Percentiles rank a stretch among this genome's conserved stretches.
phyloP scores from a whole-genome alignment of 2,113 vertebrate genomes.

The Pelodiscus sinensis region DNA sequence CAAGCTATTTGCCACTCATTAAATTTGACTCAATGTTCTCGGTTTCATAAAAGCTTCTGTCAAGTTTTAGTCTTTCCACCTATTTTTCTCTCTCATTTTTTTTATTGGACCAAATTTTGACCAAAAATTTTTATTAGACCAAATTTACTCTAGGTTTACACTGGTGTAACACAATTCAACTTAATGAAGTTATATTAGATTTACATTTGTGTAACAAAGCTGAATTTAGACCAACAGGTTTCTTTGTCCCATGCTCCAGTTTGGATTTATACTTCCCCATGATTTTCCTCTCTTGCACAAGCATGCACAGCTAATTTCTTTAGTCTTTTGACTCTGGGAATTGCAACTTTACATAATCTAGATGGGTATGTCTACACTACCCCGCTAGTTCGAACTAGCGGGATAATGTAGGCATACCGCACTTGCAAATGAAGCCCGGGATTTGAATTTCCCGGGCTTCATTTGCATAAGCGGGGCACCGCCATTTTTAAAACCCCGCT shows the following conservation, averaged over 20 bases:
- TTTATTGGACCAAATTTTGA: neutral
- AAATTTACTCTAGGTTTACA: neutral
- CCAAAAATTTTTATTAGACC: neutral
- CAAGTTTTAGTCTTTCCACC: neutral
- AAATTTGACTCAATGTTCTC: neutral
- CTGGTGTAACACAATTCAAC: conserved; percentile 3
- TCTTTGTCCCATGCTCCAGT: neutral
- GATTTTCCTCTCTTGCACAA: neutral
- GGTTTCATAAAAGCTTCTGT: neutral
- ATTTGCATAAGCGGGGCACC: too few relatives aligned
- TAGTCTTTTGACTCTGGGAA: neutral
- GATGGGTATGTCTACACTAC: too few relatives aligned
- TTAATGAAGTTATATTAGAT: neutral
- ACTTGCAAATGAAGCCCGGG: too few relatives aligned
- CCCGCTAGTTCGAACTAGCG: too few relatives aligned
- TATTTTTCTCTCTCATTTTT: neutral
- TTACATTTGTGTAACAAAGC: neutral
- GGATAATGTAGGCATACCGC: too few relatives aligned
- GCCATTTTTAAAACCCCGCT: too few relatives aligned
- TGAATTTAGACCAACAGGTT: neutral
- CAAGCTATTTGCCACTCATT: neutral
- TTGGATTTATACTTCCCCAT: neutral
- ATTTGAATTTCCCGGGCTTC: too few relatives aligned
- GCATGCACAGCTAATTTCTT: neutral
- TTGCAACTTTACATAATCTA: conserved; percentile 9